These are phyloP conservation scores for Micrasema minimum DNA, from an alignment of 1,140 invertebrate genomes.

Conservation along the genomic window DNA sequence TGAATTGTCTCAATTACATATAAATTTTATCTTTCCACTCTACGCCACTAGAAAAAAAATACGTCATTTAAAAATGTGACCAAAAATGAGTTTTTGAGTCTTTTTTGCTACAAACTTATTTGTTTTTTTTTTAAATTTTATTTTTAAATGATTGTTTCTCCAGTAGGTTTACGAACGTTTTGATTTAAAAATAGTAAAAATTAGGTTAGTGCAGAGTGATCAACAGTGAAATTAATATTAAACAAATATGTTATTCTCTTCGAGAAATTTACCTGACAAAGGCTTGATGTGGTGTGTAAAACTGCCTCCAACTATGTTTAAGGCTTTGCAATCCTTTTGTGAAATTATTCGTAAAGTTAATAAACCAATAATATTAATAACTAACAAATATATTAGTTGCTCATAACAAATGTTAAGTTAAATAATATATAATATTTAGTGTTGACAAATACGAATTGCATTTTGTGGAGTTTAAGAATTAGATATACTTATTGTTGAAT, in stretches of 20 bases:
- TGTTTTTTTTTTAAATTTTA: not conserved
- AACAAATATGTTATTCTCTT: conserved; percentile 11
- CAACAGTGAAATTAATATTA: conserved; percentile 26
- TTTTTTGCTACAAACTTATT: not conserved
- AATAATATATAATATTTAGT: not conserved
- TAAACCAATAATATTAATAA: conserved; percentile 8
- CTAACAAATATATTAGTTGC: not conserved
- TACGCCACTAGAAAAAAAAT: no score
- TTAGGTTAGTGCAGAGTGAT: not conserved
- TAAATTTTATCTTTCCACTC: no score
- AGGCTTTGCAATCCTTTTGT: conserved; percentile 29
- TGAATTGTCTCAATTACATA: no score
- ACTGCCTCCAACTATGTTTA: conserved; percentile 12
- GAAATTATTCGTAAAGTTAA: conserved; percentile 2
- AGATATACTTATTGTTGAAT: not conserved
- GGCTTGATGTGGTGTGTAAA: conserved; percentile 22
- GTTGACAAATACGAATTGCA: not conserved
- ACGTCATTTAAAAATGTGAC: no score
- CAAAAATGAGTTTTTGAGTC: not conserved
- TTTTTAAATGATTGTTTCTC: no score
- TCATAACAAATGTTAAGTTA: not conserved
- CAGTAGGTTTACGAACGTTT: not conserved
- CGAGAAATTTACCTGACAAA: conserved; percentile 9
- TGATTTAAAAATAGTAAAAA: not conserved
- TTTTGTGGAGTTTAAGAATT: conserved; percentile 7